A percentile compares a stretch with the other conserved stretches of the same genome.
These are phyloP conservation scores for Neoitamus cyanurus DNA, from an alignment of 2,888 invertebrate species.

Conservation along the genomic window DNA sequence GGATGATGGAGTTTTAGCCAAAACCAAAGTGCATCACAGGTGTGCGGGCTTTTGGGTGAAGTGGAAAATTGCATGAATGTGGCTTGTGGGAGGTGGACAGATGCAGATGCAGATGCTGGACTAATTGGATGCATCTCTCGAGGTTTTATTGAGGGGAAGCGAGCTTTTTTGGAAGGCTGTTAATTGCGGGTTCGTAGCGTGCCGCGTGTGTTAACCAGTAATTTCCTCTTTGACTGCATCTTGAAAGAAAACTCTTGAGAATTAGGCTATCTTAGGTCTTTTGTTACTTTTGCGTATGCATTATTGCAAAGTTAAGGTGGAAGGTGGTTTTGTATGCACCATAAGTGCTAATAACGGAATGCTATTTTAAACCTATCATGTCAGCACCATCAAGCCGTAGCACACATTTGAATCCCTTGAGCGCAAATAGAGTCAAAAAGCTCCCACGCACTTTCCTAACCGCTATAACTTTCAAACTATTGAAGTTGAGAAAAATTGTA, in stretches of 20 bases:
- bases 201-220: background rate
- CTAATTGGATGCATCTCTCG: background rate
- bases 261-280: background rate
- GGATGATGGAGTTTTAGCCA: background rate
- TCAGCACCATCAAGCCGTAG: too few relatives aligned
- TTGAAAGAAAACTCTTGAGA: background rate
- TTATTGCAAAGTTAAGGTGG: too few relatives aligned
- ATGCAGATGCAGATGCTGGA: background rate
- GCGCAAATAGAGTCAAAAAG: too few relatives aligned
- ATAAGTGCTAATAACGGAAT: too few relatives aligned
- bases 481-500: too few relatives aligned
- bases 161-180: background rate
- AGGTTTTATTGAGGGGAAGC: background rate
- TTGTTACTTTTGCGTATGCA: background rate
- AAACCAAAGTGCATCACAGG: background rate
- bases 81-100: background rate
- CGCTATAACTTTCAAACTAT: too few relatives aligned
- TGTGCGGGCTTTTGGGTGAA: background rate
- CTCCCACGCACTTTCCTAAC: too few relatives aligned
- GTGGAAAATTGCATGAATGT: background rate
- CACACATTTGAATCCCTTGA: too few relatives aligned
- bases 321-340: too few relatives aligned
- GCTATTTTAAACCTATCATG: too few relatives aligned
- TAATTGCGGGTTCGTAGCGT: background rate
- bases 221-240: background rate